These are phyloP conservation scores for Microcaecilia unicolor DNA, from an alignment of 2,797 vertebrate species.

Conservation along the genomic window DNA sequence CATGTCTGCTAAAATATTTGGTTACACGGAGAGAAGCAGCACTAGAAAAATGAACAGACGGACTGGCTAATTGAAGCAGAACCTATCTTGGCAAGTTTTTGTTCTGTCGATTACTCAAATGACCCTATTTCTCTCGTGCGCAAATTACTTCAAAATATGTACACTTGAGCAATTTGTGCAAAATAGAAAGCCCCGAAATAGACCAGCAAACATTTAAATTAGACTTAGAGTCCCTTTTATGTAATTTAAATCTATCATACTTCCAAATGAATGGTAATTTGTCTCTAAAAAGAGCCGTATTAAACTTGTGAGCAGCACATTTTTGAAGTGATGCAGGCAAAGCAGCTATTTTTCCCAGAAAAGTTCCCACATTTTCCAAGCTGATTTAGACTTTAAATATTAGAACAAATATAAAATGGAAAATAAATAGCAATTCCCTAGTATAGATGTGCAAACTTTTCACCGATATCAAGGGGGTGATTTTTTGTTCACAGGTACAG, in stretches of 20 bases:
- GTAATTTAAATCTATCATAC: conserved; percentile 20
- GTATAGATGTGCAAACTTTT: background rate
- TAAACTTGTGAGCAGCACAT: conserved; percentile 3
- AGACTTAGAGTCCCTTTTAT: conserved; percentile 18
- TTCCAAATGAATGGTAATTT: conserved; percentile 31
- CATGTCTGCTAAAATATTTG: too few relatives aligned
- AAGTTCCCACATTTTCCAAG: background rate
- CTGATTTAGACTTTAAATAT: too few relatives aligned
- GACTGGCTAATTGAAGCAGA: conserved; percentile 10
- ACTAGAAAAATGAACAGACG: too few relatives aligned
- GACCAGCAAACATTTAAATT: conserved; percentile 20
- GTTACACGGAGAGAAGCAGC: too few relatives aligned
- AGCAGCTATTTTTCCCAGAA: conserved; percentile 5
- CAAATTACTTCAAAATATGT: background rate
- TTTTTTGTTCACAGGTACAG: too few relatives aligned
- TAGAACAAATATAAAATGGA: too few relatives aligned
- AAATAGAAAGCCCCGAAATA: conserved; percentile 25
- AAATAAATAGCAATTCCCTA: too few relatives aligned
- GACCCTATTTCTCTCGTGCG: conserved; percentile 8
- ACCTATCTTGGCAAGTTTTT: background rate
- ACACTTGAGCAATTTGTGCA: conserved; percentile 5
- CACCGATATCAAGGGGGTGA: too few relatives aligned
- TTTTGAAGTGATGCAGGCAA: conserved; percentile 12
- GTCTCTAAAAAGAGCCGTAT: conserved; percentile 5
- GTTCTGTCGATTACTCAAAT: conserved; percentile 2